Evolutionary conservation across 1,140 invertebrate species (phyloP), one percentile per base, ranked within the genome.

Genomic region (Trypoxylus dichotomus): DNA sequence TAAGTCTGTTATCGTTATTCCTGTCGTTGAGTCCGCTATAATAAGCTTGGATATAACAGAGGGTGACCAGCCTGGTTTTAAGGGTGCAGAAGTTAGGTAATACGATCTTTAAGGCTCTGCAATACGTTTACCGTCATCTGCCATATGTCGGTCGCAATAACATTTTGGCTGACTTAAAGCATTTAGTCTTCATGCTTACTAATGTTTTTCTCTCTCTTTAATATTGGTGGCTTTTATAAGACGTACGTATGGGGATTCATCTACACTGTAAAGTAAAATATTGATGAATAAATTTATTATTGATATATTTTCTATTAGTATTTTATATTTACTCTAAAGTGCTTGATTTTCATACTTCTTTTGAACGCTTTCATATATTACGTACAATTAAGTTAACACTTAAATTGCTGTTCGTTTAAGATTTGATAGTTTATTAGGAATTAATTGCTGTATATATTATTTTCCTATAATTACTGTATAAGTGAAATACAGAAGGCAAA

Each of bases 61-160:
- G 29, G 29, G 27, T 73, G 71, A 73, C 71, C 29, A 73, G 19
- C 29, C 13, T 21, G 71, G 71, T 73, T 37, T 32, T 37, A 27
- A 27, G 71, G 71, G 27, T 73, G 71, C 29, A 37, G 71, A 73
- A 32, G 32, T 63, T 63, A 63, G 37, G 71, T 73, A 73, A 73
- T 73, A 73, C 32, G 71, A 73, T 73, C 71, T 42, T 73, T 73
- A 73, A 73, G 71, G 71, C 71, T 15, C 29, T 41, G 71, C 71
- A 73, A 73, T 73, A 42, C 71, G 37, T 73, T 73, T 73, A 73
- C 71, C 71, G 71, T 73, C 71, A 73, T 73, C 71, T 32, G 13
- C 71, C 71, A 73, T 73, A 73, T 73, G 71, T 32, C 29, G 71
- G 71, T 32, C 71, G 71, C 71, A 73, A 73, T 73, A 41, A 41